phyloP scores from a whole-genome alignment of 2,113 vertebrate species.

The human (Homo sapiens) region GRCh38 chr17:37246501-37247000 shows the following conservation, averaged over 20 bases:
- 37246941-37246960: slow-evolving; percentile 99
- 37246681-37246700: no score
- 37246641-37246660: no score
- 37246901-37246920: slow-evolving; percentile 94
- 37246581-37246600: no score
- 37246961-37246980: slow-evolving; percentile 97
- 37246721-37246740: not conserved
- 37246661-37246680: no score
- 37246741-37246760: slow-evolving; percentile 19
- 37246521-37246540: no score
- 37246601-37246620: no score
- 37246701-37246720: no score
- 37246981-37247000: not conserved
- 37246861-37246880: slow-evolving; percentile 96
- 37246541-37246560: no score
- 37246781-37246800: not conserved
- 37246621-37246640: no score
- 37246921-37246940: slow-evolving; percentile 98
- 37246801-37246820: not conserved
- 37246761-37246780: not conserved
- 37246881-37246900: slow-evolving; percentile 99
- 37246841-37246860: slow-evolving; percentile 97
- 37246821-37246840: slow-evolving; percentile 98
- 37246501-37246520: no score
- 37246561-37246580: no score